Percentiles rank a stretch among this genome's conserved stretches.
Evolutionary conservation across 2,888 invertebrate genomes (phyloP).

Genomic region (Dasysyrphus albostriatus): DNA sequence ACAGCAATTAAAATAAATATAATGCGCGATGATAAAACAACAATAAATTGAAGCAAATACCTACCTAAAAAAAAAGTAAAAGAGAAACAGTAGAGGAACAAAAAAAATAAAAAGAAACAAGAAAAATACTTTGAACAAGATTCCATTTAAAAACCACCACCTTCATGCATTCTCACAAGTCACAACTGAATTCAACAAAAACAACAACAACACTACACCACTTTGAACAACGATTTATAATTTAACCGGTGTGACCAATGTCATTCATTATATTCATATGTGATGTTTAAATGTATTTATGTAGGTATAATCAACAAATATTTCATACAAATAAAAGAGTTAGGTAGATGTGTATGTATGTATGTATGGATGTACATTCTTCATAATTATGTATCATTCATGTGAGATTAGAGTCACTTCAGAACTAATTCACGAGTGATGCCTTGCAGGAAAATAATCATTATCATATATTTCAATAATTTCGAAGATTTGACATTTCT

Average conservation of each 20-base stretch:
- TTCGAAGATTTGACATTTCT: no score
- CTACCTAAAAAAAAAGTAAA: neutral
- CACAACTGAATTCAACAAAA: slow-evolving; percentile 41
- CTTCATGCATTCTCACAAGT: slow-evolving; percentile 65
- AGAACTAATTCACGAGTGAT: no score
- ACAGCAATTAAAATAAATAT: slow-evolving; percentile 54
- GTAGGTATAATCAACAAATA: no score
- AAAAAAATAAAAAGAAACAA: slow-evolving; percentile 10
- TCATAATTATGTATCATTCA: no score
- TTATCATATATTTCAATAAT: no score
- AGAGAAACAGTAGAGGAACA: slow-evolving; percentile 40
- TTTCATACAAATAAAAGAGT: no score
- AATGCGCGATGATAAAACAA: slow-evolving; percentile 51
- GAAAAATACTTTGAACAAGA: slow-evolving; percentile 28
- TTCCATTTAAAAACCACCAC: slow-evolving; percentile 68
- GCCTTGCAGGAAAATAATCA: no score
- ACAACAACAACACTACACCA: slow-evolving; percentile 20
- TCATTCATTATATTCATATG: neutral
- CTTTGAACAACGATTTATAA: slow-evolving; percentile 33
- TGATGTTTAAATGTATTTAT: neutral
- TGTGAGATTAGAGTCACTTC: no score
- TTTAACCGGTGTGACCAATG: slow-evolving; percentile 30
- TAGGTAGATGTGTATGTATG: no score
- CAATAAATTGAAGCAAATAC: slow-evolving; percentile 33
- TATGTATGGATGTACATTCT: no score